Evolutionary conservation across 2,888 invertebrate genomes (phyloP), one percentile per base, ranked within the genome.

Genomic region (Chymomyza amoena): DNA sequence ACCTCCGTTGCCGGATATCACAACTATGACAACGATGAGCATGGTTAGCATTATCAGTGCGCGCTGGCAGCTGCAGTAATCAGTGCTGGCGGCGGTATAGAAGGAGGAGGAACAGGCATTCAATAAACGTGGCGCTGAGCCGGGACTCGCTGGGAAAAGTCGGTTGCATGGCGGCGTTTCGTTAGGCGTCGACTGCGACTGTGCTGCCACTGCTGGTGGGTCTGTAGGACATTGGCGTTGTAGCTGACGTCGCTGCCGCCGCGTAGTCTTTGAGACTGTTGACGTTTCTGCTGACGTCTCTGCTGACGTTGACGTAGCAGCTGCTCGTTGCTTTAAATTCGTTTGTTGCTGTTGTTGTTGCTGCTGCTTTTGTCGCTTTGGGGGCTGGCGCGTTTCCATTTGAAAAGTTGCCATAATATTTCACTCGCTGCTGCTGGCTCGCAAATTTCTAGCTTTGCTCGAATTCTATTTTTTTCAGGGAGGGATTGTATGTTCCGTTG

Each of bases 331-430:
- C 70, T 75, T 87, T 83, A 83, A 83, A 83, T 83, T 83, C 87
- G 85, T 83, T 83, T 62, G 87, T 85, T 81, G 77, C 61, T 64
- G 73, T 50, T 70, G 70, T 36, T 66, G 32, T 83, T 62, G 87
- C 83, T 81, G 77, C 60, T 64, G 73, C 32, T 70, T 69, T 28
- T 66, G 70, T 50, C 63, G 64, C 61, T 76, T 61, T 45, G 76
- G 75, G 64, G 75, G 83, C 81, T 88, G 89, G 77, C 84, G 84
- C 73, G 79, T 78, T 84, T 89, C 84, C 79, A 84, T 80, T 84
- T 89, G 86, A 90, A 89, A 89, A 87, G 86, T 89, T 86, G 90
- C 89, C 89, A 89, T 89, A 82, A 89, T 89, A 85, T 89, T 89
- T 87, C 72, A 79, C 79, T 79, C 54, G 67, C 62, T 70, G 68